phyloP scores from a whole-genome alignment of 1,140 invertebrate species.

The Amphibalanus amphitrite region DNA sequence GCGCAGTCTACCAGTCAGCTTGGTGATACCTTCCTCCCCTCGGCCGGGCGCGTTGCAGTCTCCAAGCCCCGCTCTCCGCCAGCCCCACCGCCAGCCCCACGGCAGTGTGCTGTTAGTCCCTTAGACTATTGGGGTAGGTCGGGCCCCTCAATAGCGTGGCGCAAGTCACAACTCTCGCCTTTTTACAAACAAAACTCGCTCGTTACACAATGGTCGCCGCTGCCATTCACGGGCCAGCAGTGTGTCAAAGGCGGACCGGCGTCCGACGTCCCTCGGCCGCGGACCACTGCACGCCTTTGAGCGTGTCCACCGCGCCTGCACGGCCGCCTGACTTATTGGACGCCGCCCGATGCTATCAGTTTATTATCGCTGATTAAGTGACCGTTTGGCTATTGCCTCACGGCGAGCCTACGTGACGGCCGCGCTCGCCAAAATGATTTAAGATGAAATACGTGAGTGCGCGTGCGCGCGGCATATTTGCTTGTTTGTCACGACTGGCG shows the following conservation, averaged over 20 bases:
- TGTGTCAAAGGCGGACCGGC: background rate
- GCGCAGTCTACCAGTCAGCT: background rate
- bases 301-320: background rate
- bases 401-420: background rate
- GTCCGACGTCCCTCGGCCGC: no score
- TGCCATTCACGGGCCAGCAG: background rate
- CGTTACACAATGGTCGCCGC: background rate
- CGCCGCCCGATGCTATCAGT: background rate
- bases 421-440: background rate
- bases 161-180: background rate
- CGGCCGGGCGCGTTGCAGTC: background rate
- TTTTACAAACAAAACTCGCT: background rate
- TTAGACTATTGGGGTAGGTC: background rate
- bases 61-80: background rate
- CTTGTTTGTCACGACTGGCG: constrained; percentile 1
- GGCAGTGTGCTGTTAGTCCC: no score
- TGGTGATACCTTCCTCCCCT: no score
- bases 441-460: background rate
- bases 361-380: background rate
- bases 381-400: background rate
- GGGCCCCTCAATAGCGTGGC: background rate
- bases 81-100: no score
- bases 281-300: background rate
- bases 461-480: background rate
- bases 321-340: background rate